A percentile compares a stretch with the other conserved stretches of the same genome.
Conservation (phyloP, 2,797 vertebrate genomes). For the Carapus acus region DNA sequence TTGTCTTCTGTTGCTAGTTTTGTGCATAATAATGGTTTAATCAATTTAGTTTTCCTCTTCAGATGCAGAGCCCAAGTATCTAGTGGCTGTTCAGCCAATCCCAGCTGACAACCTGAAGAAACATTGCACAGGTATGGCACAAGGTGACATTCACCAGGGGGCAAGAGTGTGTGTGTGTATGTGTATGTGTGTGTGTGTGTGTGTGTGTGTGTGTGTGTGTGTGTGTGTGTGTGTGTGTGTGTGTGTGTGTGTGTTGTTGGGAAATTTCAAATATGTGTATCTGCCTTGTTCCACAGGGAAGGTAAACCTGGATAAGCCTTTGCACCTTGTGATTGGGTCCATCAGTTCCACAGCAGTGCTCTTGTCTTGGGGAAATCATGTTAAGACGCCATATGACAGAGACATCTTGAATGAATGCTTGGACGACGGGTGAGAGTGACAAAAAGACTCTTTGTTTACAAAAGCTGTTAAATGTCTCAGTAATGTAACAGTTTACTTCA, state of each 20-base stretch:
- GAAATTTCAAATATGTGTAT: background rate
- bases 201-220: no score
- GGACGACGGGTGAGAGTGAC: constrained; percentile 79
- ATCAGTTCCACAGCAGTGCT: constrained; percentile 86
- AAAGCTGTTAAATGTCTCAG: no score
- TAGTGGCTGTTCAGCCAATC: constrained; percentile 85
- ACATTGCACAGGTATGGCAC: constrained; percentile 74
- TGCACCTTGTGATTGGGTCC: constrained; percentile 86
- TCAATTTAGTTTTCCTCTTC: constrained; percentile 5
- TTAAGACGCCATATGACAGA: constrained; percentile 84
- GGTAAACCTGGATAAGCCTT: constrained; percentile 80
- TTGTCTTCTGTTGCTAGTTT: no score
- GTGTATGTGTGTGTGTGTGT: no score
- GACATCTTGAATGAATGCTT: constrained; percentile 83
- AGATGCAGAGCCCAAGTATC: constrained; percentile 92
- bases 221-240: no score
- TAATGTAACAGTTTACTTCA: no score
- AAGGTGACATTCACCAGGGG: no score
- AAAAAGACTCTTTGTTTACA: background rate
- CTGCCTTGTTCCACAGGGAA: constrained; percentile 69
- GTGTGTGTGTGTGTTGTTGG: no score
- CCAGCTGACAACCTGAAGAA: constrained; percentile 72
- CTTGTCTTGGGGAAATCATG: constrained; percentile 86
- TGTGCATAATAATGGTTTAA: no score
- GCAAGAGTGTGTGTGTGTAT: no score